phyloP scores from a whole-genome alignment of 2,888 invertebrate genomes.

The Leucozona laternaria region DNA sequence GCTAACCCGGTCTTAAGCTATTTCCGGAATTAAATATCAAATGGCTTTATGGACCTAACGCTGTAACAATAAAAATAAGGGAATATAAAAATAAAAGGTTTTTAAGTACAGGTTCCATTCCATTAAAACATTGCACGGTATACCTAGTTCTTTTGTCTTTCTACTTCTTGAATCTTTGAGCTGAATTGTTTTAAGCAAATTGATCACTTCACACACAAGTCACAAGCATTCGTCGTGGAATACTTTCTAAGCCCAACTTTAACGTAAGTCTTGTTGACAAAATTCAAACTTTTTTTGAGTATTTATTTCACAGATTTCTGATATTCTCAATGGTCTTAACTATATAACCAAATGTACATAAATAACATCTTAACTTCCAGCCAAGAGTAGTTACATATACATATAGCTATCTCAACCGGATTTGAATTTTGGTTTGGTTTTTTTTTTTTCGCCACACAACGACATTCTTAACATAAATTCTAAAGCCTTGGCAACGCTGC shows the following conservation, averaged over 20 bases:
- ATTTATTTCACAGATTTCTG: neutral
- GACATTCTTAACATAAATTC: conserved; percentile 16
- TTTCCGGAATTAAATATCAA: no score
- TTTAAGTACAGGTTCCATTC: no score
- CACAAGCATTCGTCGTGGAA: neutral
- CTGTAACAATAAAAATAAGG: no score
- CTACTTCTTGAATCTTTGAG: no score
- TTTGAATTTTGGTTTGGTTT: neutral
- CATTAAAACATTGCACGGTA: no score
- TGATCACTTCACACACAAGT: no score
- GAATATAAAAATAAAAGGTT: no score
- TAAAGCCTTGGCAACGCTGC: neutral
- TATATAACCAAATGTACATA: neutral
- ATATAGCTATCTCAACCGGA: neutral
- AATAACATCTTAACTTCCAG: conserved; percentile 11
- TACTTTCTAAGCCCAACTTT: neutral
- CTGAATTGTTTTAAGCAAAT: neutral
- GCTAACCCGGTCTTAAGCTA: no score
- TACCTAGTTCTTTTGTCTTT: no score
- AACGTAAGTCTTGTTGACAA: neutral
- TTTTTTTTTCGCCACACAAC: neutral
- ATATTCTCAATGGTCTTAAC: neutral
- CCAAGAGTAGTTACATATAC: neutral
- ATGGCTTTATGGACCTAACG: no score
- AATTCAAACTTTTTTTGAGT: neutral